Evolutionary conservation across 1,140 invertebrate genomes (phyloP), one percentile per base, ranked within the genome.

Genomic region (Euura lappo): DNA sequence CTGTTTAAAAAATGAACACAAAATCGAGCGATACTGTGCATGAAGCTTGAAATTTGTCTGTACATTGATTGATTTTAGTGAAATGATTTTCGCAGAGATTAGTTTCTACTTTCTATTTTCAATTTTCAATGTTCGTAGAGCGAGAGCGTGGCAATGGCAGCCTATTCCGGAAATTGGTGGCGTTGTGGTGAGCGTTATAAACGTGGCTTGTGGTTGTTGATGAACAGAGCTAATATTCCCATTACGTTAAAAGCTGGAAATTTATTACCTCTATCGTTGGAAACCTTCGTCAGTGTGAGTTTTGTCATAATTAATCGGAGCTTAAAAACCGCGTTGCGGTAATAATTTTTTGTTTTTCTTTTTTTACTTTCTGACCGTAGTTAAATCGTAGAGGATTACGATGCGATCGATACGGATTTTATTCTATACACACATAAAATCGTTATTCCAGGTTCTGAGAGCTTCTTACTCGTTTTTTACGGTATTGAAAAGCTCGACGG

Each of bases 141-240:
- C 72, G 69, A 80, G 46, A 81, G 79, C 4, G 73, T 90, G 46
- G 79, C 79, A 2, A 74, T 71, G 0, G 82, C 88, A 0, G 88
- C 85, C 1, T 90, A 89, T 73, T 75, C 77, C 5, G 84, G 79
- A 28, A 82, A 83, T 3, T 90, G 89, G 89, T 89, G 89, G 78
- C 72, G 78, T 68, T 86, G 79, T 64, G 80, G 81, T 0, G 70
- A 83, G 13, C 7, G 71, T 10, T 79, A 85, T 28, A 88, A 89
- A 51, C 80, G 83, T 7, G 73, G 81, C 3, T 74, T 90, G 43
- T 76, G 85, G 3, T 76, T 89, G 3, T 46, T 90, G 6, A 90
- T 90, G 85, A 73, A 79, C 4, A 80, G 88, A 3, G 81, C 84
- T n/a, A 79, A 85, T n/a, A 78, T 83, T 3, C 83, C 87, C 1